Evolutionary conservation across 2,113 vertebrate species (phyloP).

Genomic region (Anarhynchus alexandrinus): DNA sequence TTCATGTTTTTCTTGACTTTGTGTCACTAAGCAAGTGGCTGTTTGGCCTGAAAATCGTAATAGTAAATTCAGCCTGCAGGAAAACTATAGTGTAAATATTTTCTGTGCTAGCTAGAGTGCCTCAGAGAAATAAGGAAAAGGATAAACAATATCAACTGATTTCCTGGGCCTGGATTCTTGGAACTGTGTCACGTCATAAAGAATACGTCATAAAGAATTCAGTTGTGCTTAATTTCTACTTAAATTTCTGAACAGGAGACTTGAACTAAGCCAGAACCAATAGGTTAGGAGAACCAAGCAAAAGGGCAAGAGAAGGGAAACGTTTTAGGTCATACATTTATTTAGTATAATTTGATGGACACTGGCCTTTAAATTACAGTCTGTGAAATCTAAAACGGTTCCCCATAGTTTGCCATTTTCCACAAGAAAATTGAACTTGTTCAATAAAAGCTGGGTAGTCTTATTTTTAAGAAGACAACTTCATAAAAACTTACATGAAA

Average conservation of each 20-base stretch:
- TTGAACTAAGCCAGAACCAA: neutral
- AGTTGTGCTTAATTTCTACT: neutral
- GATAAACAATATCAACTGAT: neutral
- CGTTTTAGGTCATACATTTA: neutral
- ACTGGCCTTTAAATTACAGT: neutral
- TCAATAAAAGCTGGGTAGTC: neutral
- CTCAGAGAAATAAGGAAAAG: neutral
- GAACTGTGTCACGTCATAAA: neutral
- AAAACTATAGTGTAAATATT: neutral
- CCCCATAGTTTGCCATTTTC: neutral
- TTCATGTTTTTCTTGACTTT: neutral
- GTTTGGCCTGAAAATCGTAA: neutral
- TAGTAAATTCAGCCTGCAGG: neutral
- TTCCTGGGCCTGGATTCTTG: neutral
- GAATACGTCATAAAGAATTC: neutral
- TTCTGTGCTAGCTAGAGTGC: neutral
- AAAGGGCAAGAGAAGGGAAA: neutral
- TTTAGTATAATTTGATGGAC: neutral
- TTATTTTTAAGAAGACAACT: neutral
- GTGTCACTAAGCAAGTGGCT: neutral
- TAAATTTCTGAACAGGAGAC: neutral
- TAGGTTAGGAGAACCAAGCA: neutral
- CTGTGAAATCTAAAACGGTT: neutral
- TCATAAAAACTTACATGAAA: neutral
- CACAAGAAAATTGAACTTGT: neutral